Conservation (phyloP, 2,888 invertebrate species). For the Allacma fusca region DNA sequence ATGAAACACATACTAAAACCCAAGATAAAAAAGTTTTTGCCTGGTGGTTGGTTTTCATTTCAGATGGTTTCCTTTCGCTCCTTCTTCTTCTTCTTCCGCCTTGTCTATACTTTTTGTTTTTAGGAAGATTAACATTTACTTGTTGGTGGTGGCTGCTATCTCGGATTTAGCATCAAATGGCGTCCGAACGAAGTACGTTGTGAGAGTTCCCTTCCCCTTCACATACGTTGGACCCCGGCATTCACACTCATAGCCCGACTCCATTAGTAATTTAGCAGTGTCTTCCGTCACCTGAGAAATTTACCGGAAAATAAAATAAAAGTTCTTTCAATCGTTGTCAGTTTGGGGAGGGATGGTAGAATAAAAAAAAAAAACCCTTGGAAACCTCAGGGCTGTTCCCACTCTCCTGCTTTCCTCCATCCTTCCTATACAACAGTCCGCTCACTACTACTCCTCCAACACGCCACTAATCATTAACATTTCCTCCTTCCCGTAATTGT, state of each 20-base stretch:
- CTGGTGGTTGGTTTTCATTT: slow-evolving; percentile 7
- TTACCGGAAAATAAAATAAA: too few relatives aligned
- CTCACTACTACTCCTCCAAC: too few relatives aligned
- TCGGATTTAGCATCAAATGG: slow-evolving; percentile 69
- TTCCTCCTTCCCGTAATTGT: too few relatives aligned
- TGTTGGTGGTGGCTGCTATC: neutral
- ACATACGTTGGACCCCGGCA: slow-evolving; percentile 92
- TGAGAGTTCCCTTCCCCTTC: slow-evolving; percentile 92
- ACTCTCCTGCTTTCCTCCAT: too few relatives aligned
- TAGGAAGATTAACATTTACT: neutral
- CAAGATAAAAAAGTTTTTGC: slow-evolving; percentile 16
- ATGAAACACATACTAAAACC: slow-evolving; percentile 2
- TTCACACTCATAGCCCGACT: slow-evolving; percentile 85
- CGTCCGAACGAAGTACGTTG: slow-evolving; percentile 91
- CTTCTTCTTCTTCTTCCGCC: neutral
- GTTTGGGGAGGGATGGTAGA: too few relatives aligned
- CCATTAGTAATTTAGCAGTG: slow-evolving; percentile 82
- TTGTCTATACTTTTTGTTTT: neutral
- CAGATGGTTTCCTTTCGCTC: neutral
- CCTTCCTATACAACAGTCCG: too few relatives aligned
- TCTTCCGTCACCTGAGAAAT: slow-evolving; percentile 76
- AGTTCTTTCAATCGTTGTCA: too few relatives aligned
- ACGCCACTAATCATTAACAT: too few relatives aligned
- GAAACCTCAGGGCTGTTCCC: too few relatives aligned
- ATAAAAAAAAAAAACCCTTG: too few relatives aligned